phyloP scores from a whole-genome alignment of 2,797 vertebrate species.

The Steatocranus sp. region DNA sequence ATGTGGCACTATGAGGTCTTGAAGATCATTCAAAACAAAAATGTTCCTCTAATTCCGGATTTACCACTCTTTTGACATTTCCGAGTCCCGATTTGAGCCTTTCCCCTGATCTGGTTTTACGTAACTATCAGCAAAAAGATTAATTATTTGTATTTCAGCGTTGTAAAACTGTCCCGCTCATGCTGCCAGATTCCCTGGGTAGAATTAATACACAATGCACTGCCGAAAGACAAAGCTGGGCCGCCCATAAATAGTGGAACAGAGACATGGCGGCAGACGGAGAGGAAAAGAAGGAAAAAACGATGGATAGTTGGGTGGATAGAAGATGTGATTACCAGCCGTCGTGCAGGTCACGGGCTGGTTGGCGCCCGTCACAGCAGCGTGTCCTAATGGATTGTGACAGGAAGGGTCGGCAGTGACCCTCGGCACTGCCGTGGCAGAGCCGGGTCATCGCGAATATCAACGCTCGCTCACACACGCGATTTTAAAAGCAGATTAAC shows the following conservation, averaged over 20 bases:
- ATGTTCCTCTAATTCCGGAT: neutral
- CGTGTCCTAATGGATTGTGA: conserved; percentile 80
- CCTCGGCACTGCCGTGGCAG: conserved; percentile 14
- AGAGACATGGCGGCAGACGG: neutral
- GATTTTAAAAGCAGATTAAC: neutral
- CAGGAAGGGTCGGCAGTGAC: conserved; percentile 54
- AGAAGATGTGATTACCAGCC: neutral
- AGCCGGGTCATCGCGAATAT: conserved; percentile 20
- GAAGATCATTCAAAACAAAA: neutral
- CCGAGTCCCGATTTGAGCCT: neutral
- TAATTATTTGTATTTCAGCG: neutral
- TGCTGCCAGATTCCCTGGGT: conserved; percentile 13
- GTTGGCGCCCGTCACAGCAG: conserved; percentile 74
- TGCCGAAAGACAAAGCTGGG: conserved; percentile 1
- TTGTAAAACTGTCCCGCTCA: neutral
- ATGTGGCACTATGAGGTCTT: neutral
- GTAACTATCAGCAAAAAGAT: neutral
- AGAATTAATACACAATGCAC: conserved; percentile 35
- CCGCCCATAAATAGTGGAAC: conserved; percentile 10
- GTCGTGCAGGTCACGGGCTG: conserved; percentile 71
- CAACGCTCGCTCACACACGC: conserved; percentile 28
- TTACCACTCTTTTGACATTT: neutral
- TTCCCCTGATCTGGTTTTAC: neutral
- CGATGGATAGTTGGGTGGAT: neutral
- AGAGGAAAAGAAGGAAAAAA: neutral